phyloP scores from a whole-genome alignment of 37 sponge, comb jelly and placozoan species.

The Cliona cf. orientalis region DNA sequence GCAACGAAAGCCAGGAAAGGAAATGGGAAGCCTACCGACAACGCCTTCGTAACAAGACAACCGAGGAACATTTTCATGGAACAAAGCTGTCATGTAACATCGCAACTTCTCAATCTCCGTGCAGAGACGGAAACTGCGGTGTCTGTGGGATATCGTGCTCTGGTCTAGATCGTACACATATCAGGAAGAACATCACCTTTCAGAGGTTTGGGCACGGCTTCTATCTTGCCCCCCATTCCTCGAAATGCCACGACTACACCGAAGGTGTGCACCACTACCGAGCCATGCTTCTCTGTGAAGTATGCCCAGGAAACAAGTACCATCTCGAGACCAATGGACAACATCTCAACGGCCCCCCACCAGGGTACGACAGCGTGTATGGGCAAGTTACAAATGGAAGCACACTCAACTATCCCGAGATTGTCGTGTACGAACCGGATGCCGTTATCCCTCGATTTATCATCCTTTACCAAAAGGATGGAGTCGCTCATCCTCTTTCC shows the following conservation, averaged over 20 bases:
- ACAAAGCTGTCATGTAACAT: conserved; percentile 74
- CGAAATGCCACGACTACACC: conserved; percentile 88
- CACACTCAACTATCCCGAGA: conserved; percentile 63
- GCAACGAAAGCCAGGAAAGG: neutral
- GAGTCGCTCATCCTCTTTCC: no score
- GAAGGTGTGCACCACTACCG: conserved; percentile 47
- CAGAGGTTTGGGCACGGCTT: conserved; percentile 81
- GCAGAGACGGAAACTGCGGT: conserved; percentile 54
- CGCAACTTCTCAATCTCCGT: conserved; percentile 13
- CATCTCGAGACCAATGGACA: conserved; percentile 23
- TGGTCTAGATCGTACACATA: conserved; percentile 48
- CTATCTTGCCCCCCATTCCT: conserved; percentile 82
- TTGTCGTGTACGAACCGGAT: conserved; percentile 57
- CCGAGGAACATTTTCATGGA: conserved; percentile 77
- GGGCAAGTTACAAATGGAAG: conserved; percentile 53
- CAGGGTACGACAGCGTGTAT: conserved; percentile 62
- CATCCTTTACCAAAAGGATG: conserved; percentile 72
- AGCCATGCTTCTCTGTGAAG: conserved; percentile 74
- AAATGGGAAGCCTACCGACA: neutral
- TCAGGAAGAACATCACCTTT: conserved; percentile 49
- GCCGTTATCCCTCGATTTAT: conserved; percentile 67
- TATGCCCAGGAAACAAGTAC: conserved; percentile 71
- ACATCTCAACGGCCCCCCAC: conserved; percentile 54
- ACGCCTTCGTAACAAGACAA: neutral
- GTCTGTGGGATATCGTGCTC: conserved; percentile 64